Base-by-base conservation (phyloP, 2,888 invertebrate species). In the Sarcophaga subvicina region DNA sequence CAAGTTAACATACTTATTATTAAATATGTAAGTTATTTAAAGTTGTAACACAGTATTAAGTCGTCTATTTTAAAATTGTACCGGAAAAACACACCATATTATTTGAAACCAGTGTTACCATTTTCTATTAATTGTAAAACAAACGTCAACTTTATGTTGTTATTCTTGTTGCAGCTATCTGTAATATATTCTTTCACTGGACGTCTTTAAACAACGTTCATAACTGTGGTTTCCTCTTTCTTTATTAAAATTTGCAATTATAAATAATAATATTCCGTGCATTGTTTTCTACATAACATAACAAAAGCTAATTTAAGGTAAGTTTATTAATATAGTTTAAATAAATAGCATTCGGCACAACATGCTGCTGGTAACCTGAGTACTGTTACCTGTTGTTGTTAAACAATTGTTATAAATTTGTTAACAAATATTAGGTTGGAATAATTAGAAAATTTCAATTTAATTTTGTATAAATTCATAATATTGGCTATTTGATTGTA, bases 111-210 rank as follows among this genome's bases (percentile, higher is more conserved):
- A 75, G 81, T 81, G 77, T 64, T 78, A 54, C 73, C 85, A 81
- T 64, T 71, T 63, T 17, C 3, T 14, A 14, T 3, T 17, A 10
- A 5, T 10, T 5, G 22, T 63, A 69, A 64, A 27, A 17, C 37
- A 83, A 80, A 80, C 54, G 83, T 86, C 83, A 86, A 72, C 80
- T 63, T 47, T 80, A 59, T 25, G 64, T 25, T 25, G 37, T 47
- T 64, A 59, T 71, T 82, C 22, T 75, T 78, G 60, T 79, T 70
- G 64, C 76, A 63, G 45, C 20, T 59, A 66, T 69, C 75, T 49
- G 80, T 69, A 59, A 69, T 62, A 75, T 64, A 12, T 59, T 73
- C 67, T 67, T 83, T 73, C 69, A 59, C 59, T 69, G n/a, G 63
- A 83, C 73, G 69, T 66, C 79, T 70, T 80, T 67, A 47, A 70